Evolutionary conservation across 1,140 invertebrate genomes (phyloP).

Genomic region (Drosophila punjabiensis): DNA sequence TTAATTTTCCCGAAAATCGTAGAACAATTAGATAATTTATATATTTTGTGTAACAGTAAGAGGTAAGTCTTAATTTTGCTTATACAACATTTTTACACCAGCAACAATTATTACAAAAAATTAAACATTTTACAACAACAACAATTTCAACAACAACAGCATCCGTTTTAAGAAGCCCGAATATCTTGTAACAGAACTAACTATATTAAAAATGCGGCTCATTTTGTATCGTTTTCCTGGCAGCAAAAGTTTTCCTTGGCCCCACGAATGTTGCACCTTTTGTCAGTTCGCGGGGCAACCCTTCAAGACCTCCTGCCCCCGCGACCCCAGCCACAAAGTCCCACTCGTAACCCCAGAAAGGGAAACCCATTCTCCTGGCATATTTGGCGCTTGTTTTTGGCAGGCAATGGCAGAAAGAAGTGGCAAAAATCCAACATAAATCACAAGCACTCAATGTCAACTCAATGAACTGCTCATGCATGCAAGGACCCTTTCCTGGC

Average conservation of each 20-base stretch:
- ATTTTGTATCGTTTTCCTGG: background rate
- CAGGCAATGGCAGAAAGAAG: constrained; percentile 31
- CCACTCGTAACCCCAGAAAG: too few species aligned
- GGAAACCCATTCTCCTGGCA: background rate
- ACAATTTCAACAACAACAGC: too few species aligned
- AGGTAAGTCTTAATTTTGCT: too few species aligned
- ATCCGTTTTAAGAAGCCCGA: too few species aligned
- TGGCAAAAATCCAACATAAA: constrained; percentile 68
- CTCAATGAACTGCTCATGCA: constrained; percentile 79
- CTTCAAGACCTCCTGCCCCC: background rate
- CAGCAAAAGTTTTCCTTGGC: background rate
- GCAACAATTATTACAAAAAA: too few species aligned
- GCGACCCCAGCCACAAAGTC: too few species aligned
- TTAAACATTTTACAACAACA: too few species aligned
- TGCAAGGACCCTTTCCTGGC: constrained; percentile 31
- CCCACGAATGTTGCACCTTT: constrained; percentile 50
- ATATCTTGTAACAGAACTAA: background rate
- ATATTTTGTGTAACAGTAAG: too few species aligned
- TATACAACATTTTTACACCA: too few species aligned
- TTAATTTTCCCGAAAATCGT: too few species aligned
- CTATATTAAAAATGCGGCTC: background rate
- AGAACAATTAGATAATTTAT: too few species aligned
- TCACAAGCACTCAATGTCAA: constrained; percentile 83
- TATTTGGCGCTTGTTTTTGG: constrained; percentile 20
- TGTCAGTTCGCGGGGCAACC: background rate